phyloP scores from a whole-genome alignment of 92 coral and sea anemone genomes.

The Heteractis magnifica region DNA sequence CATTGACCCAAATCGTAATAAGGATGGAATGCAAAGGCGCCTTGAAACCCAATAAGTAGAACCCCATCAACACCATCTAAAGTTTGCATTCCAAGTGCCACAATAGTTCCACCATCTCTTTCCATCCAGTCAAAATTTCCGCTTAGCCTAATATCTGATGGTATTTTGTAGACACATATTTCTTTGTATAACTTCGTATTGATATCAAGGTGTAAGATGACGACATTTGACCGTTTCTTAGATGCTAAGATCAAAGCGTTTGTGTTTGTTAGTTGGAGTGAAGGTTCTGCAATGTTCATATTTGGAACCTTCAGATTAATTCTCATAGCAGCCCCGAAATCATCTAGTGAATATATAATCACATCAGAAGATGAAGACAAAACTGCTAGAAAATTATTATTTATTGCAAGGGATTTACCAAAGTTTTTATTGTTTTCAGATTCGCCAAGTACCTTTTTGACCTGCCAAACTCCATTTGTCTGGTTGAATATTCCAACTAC shows the following conservation, averaged over 20 bases:
- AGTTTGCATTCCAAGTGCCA: slow-evolving; percentile 81
- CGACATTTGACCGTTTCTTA: slow-evolving; percentile 20
- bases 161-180: slow-evolving; percentile 26
- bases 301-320: slow-evolving; percentile 30
- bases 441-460: slow-evolving; percentile 40
- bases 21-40: slow-evolving; percentile 42
- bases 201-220: slow-evolving; percentile 48
- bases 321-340: slow-evolving; percentile 23
- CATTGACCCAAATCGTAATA: slow-evolving; percentile 46
- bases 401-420: slow-evolving; percentile 58
- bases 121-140: slow-evolving; percentile 42
- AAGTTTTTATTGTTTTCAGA: slow-evolving; percentile 46
- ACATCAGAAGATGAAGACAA: slow-evolving; percentile 30
- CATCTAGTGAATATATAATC: slow-evolving; percentile 47
- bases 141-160: slow-evolving; percentile 35
- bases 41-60: slow-evolving; percentile 68
- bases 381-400: slow-evolving; percentile 50
- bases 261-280: slow-evolving; percentile 52
- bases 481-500: slow-evolving; percentile 73
- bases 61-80: slow-evolving; percentile 78
- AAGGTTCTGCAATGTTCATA: slow-evolving; percentile 39
- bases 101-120: slow-evolving; percentile 57
- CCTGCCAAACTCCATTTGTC: slow-evolving; percentile 46
- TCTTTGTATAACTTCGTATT: slow-evolving; percentile 21
- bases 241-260: slow-evolving; percentile 64